Evolutionary conservation across 2,113 vertebrate genomes (phyloP), one percentile per base, ranked within the genome.

Genomic region (Talpa occidentalis): DNA sequence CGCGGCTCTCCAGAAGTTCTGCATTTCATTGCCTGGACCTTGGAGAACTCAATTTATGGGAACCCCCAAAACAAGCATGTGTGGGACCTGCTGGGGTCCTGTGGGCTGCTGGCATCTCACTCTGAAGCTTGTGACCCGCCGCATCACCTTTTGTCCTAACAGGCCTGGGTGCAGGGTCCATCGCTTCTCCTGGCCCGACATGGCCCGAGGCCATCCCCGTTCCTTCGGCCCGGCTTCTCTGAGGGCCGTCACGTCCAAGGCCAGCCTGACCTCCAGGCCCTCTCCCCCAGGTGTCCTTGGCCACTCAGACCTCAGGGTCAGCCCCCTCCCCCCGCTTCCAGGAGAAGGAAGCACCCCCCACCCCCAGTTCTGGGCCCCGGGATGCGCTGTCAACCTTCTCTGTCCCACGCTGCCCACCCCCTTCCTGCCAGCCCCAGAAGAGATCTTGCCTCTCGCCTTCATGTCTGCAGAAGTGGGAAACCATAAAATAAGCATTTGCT

Each of bases 381-480:
- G 26, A 11, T 78, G 69, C 78, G 76, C 67, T 69, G 80, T 12
- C 81, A 24, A 8, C 21, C 54, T 21, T 83, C 35, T 47, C 77
- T 81, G 60, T 69, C 83, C 78, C 14, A 16, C 40, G n/a, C 77
- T 2, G 26, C 6, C 6, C 79, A 37, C 74, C 94, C 67, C 10
- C 94, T 91, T 96, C 89, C 92, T 86, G 47, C 62, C 91, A 73
- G 62, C 84, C 91, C 88, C 82, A 93, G 82, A 84, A 82, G 89
- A 91, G 84, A 22, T 54, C 90, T 52, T 89, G 21, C 35, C 70
- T 94, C 93, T 95, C 66, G 54, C 17, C 73, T 95, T 66, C 32
- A 81, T 89, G 94, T 88, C 72, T 70, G 37, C 81, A 74, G 92
- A 60, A 95, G 95, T 93, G 87, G 93, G 91, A 91, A 92, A 92